Evolutionary conservation across 2,797 vertebrate species (phyloP).

Genomic region (Columba guinea): DNA sequence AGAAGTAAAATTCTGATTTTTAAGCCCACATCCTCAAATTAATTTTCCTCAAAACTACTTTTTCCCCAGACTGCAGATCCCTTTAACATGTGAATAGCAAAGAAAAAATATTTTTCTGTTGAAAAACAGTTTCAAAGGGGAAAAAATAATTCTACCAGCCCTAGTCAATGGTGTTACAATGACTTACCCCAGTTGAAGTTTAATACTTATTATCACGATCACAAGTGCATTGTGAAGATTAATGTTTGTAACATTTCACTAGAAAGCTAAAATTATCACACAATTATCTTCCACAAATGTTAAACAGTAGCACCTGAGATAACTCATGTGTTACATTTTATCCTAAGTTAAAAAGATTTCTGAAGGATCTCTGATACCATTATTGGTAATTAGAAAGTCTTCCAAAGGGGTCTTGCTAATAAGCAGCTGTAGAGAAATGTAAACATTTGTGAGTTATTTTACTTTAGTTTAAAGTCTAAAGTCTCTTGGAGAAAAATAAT

Average conservation of each 20-base stretch:
- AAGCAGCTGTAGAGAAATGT: neutral
- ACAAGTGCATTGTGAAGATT: neutral
- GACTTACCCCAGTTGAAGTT: neutral
- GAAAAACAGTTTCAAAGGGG: neutral
- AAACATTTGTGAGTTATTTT: neutral
- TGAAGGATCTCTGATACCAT: neutral
- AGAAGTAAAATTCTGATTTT: neutral
- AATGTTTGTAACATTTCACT: neutral
- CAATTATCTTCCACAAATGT: neutral
- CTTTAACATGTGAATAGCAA: neutral
- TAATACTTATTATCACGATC: neutral
- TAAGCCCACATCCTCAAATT: neutral
- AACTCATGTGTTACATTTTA: neutral
- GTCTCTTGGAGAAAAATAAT: neutral
- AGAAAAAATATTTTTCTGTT: neutral
- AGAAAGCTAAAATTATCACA: neutral
- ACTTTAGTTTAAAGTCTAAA: neutral
- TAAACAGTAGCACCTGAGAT: neutral
- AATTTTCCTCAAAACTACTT: neutral
- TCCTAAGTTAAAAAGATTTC: neutral
- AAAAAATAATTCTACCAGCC: neutral
- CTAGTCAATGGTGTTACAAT: neutral
- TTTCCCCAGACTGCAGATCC: neutral
- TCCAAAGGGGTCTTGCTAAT: neutral
- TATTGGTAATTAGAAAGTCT: neutral